A percentile compares a stretch with the other conserved stretches of the same genome.
phyloP scores from a whole-genome alignment of 23 tunicate species.

The Trididemnum miniatum region DNA sequence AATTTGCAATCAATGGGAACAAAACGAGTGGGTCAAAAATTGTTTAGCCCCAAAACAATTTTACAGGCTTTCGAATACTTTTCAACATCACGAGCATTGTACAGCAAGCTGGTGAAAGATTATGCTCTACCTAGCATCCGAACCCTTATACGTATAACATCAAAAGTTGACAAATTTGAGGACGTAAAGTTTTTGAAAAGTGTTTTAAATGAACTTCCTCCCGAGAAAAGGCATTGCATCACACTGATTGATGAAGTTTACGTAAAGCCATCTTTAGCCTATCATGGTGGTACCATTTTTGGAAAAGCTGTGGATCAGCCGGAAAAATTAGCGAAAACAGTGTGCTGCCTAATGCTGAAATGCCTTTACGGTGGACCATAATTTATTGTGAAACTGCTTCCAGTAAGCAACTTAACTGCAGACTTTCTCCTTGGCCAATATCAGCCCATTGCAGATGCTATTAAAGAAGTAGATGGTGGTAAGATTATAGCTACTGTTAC shows the following conservation, averaged over 20 bases:
- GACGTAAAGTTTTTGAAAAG: slow-evolving; percentile 16
- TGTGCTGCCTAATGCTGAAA: slow-evolving; percentile 2
- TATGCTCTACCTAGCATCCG: slow-evolving; percentile 21
- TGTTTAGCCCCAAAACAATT: not conserved
- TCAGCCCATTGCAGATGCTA: not conserved
- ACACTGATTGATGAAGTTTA: slow-evolving; percentile 4
- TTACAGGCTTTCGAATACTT: slow-evolving; percentile 6
- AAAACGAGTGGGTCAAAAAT: not conserved
- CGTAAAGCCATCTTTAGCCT: slow-evolving; percentile 1
- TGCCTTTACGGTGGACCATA: slow-evolving; percentile 23
- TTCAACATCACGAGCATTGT: slow-evolving; percentile 8
- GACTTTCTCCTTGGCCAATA: not conserved
- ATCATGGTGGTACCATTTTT: slow-evolving; percentile 18
- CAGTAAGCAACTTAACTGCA: slow-evolving; percentile 14
- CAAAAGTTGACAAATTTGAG: slow-evolving; percentile 1
- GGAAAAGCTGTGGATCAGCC: slow-evolving; percentile 38
- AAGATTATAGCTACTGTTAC: not conserved
- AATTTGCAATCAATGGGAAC: not conserved
- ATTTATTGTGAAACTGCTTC: not conserved
- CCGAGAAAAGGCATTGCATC: not conserved
- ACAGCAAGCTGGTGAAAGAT: slow-evolving; percentile 8
- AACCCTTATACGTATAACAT: not conserved
- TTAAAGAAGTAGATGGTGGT: slow-evolving; percentile 6
- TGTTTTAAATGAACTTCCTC: not conserved
- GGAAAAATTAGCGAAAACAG: slow-evolving; percentile 14